Percentiles rank a stretch among this genome's conserved stretches.
Evolutionary conservation across 2,888 invertebrate species (phyloP).

Genomic region (Apotomis turbidana): DNA sequence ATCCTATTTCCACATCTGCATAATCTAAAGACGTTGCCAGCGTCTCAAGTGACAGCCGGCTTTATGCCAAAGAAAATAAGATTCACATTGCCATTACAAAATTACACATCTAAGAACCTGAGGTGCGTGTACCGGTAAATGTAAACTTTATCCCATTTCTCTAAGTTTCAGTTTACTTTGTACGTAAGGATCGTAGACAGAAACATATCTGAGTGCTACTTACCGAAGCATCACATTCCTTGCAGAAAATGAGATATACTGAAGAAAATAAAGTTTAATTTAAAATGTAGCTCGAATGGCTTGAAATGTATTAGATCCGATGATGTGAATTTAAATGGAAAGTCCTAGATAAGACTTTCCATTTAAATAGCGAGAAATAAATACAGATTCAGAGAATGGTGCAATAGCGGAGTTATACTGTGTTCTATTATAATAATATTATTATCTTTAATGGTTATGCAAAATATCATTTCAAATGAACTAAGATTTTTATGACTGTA

Average conservation of each 20-base stretch:
- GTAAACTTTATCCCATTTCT: slow-evolving; percentile 25
- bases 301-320: slow-evolving; percentile 12
- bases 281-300: slow-evolving; percentile 12
- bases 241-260: slow-evolving; percentile 16
- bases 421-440: too few relatives aligned
- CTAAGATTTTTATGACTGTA: too few relatives aligned
- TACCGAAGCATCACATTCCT: slow-evolving; percentile 19
- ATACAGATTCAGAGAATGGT: too few relatives aligned
- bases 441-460: too few relatives aligned
- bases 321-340: background rate
- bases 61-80: slow-evolving; percentile 26
- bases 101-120: slow-evolving; percentile 8
- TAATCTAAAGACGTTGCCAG: slow-evolving; percentile 37
- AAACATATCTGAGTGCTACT: slow-evolving; percentile 7
- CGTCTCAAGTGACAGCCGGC: slow-evolving; percentile 31
- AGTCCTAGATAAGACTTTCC: too few relatives aligned
- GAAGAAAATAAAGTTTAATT: slow-evolving; percentile 25
- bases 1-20: slow-evolving; percentile 42
- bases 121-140: slow-evolving; percentile 25
- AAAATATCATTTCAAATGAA: too few relatives aligned
- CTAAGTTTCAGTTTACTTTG: slow-evolving; percentile 21
- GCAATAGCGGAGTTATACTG: too few relatives aligned
- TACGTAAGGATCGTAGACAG: background rate
- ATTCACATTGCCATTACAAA: slow-evolving; percentile 18
- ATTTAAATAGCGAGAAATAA: too few relatives aligned